These are phyloP conservation scores for Chaenocephalus aceratus DNA, from an alignment of 2,113 vertebrate species.

Conservation along the genomic window DNA sequence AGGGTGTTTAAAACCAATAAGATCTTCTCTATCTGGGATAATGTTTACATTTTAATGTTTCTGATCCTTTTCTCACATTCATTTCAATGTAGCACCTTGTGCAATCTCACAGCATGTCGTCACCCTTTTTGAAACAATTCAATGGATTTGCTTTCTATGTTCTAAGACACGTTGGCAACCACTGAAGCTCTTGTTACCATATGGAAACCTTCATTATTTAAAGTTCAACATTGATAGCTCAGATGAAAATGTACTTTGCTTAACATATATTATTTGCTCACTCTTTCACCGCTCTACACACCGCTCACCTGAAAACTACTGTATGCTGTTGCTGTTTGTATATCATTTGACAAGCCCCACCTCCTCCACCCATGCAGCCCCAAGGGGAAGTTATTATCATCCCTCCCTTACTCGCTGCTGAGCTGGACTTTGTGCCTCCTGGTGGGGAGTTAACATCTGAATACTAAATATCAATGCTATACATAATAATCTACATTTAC, in stretches of 20 bases:
- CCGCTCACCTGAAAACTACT: background rate
- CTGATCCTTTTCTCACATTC: background rate
- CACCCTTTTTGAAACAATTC: background rate
- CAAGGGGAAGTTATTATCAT: background rate
- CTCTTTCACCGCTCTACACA: background rate
- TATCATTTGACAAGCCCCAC: background rate
- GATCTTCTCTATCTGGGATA: background rate
- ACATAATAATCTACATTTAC: background rate
- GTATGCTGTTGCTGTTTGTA: background rate
- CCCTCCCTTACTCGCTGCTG: background rate
- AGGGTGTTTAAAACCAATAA: background rate
- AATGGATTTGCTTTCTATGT: background rate
- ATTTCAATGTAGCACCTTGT: background rate
- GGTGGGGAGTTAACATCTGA: background rate
- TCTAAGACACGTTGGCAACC: background rate
- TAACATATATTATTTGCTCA: background rate
- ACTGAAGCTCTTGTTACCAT: background rate
- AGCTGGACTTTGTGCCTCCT: no score
- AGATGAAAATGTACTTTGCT: background rate
- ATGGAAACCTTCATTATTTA: background rate
- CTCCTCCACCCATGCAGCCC: background rate
- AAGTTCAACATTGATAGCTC: background rate
- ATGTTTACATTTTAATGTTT: background rate
- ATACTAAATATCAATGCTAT: background rate
- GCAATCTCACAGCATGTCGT: background rate